phyloP scores from a whole-genome alignment of 2,113 vertebrate species.

The Strix aluco region DNA sequence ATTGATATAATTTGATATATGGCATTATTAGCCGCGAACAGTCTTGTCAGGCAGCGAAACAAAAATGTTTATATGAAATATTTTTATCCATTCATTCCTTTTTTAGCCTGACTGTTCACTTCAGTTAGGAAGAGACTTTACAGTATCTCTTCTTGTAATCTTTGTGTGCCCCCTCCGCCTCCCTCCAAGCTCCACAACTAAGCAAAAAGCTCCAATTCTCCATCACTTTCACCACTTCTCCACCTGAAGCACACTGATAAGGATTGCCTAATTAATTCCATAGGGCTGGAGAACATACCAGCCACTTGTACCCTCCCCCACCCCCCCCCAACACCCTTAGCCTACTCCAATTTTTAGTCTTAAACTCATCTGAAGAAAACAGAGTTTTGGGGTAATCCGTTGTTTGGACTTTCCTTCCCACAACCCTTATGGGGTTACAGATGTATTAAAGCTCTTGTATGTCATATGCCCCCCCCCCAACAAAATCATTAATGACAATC shows the following conservation, averaged over 20 bases:
- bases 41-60: not conserved
- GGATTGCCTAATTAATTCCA: not conserved
- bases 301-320: not conserved
- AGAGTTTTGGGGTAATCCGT: not conserved
- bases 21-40: not conserved
- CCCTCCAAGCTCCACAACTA: not conserved
- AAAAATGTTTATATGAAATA: not conserved
- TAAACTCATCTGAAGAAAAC: not conserved
- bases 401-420: not conserved
- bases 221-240: not conserved
- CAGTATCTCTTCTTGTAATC: not conserved
- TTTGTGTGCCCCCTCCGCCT: not conserved
- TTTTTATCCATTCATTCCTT: not conserved
- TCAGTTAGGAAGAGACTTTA: not conserved
- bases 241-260: not conserved
- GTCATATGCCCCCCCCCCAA: not conserved
- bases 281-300: not conserved
- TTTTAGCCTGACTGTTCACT: not conserved
- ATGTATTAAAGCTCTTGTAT: not conserved
- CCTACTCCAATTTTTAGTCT: not conserved
- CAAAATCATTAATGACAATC: not conserved
- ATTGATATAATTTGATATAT: not conserved
- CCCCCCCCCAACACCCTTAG: not conserved
- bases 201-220: not conserved
- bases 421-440: not conserved